Base-by-base conservation (phyloP, 35 echinoderm and acorn worm species). In the Holothuria glaberrima region DNA sequence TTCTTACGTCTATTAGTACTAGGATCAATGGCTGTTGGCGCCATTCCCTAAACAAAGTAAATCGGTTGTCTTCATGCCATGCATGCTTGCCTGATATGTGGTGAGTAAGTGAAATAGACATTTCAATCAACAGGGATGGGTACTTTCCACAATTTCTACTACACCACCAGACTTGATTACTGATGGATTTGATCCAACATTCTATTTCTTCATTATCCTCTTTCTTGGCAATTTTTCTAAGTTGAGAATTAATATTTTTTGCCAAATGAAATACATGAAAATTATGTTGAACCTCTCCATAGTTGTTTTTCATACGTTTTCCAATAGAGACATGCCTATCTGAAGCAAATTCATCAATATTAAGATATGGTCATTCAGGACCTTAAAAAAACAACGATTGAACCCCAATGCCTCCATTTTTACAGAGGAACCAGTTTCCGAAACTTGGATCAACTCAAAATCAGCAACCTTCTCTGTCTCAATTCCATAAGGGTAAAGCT, bases 331-430 rank as follows among this genome's bases (percentile, higher is more conserved):
- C 31, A 21, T 82, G 79, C 7, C 79, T n/a, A 27, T 82, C 79
- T 7, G 79, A 56, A 14, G 79, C 79, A 84, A 84, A 84, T 38
- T 24, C 61, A 2, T 84, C 9, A 20, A 84, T 22, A 60, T 60
- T 35, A 25, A 83, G 56, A 61, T 61, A 63, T 83, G 56, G 28
- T 83, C 80, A 30, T 63, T 24, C 12, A 58, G 29, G 22, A 82
- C 48, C 22, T 41, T 54, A 29, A 7, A 4, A 18, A 30, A 79
- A 18, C 25, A 64, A 10, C 18, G 24, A 4, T 81, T 26, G 56
- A 84, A 90, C 3, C 80, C 88, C 12, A 70, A 33, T 68, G 81
- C 87, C 36, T 95, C 87, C 94, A 95, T 95, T 16, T 58, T 79
- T 30, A 26, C 27, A 17, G 83, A 92, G 28, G 76, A 80, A 6